Evolutionary conservation across 2,888 invertebrate species (phyloP).

Genomic region (Sepioteuthis lessoniana): DNA sequence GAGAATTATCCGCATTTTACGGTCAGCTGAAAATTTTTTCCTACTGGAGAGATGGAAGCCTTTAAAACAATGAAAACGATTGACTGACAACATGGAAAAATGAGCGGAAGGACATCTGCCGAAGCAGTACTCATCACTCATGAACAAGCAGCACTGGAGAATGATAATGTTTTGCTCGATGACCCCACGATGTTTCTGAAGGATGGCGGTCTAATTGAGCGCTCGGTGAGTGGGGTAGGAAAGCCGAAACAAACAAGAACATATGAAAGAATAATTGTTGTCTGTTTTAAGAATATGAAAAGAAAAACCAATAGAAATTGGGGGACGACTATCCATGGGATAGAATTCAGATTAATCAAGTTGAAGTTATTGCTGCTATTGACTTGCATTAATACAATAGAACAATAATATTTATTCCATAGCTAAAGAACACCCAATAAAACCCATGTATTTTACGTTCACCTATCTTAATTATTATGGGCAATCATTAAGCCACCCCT

Average conservation of each 20-base stretch:
- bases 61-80: background rate
- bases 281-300: background rate
- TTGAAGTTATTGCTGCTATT: background rate
- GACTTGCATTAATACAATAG: background rate
- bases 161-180: background rate
- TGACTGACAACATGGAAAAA: background rate
- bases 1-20: background rate
- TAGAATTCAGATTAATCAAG: background rate
- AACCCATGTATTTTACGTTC: background rate
- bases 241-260: background rate
- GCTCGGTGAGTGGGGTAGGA: background rate
- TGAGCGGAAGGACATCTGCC: background rate
- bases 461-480: background rate
- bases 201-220: background rate
- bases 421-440: background rate
- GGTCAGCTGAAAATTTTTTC: background rate
- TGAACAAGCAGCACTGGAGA: background rate
- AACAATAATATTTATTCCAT: background rate
- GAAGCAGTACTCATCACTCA: background rate
- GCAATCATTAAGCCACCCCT: background rate
- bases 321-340: background rate
- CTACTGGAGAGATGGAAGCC: background rate
- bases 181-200: background rate
- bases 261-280: background rate
- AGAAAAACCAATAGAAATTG: too few relatives aligned